These are phyloP conservation scores for Calidris pugnax DNA, from an alignment of 2,113 vertebrate genomes.

Conservation along the genomic window DNA sequence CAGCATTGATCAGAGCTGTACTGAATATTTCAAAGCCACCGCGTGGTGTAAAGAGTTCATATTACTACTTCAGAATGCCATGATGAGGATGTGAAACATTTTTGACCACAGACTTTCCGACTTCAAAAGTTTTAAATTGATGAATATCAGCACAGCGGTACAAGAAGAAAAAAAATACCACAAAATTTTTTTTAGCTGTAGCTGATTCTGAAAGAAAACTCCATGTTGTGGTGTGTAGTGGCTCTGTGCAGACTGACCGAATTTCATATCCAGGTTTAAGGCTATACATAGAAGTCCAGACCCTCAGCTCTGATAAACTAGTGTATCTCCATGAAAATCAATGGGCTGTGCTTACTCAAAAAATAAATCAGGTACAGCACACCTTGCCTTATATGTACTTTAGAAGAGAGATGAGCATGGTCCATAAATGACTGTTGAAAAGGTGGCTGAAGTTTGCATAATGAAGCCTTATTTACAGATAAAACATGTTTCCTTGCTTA, in stretches of 20 bases:
- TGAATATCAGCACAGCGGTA: not conserved
- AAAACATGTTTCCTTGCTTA: not conserved
- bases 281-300: not conserved
- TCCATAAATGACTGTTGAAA: not conserved
- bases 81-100: rapidly evolving
- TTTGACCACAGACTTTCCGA: not conserved
- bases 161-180: not conserved
- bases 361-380: not conserved
- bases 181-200: not conserved
- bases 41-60: not conserved
- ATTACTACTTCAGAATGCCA: not conserved
- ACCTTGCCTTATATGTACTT: not conserved
- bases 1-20: not conserved
- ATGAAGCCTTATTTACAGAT: not conserved
- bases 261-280: not conserved
- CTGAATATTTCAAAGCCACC: not conserved
- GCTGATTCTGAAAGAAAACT: not conserved
- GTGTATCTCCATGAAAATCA: not conserved
- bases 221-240: not conserved
- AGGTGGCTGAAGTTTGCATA: not conserved
- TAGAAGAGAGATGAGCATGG: not conserved
- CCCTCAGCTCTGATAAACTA: not conserved
- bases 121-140: not conserved
- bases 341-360: not conserved
- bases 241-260: not conserved